phyloP scores from a whole-genome alignment of 2,113 vertebrate species.

The Silurus meridionalis region DNA sequence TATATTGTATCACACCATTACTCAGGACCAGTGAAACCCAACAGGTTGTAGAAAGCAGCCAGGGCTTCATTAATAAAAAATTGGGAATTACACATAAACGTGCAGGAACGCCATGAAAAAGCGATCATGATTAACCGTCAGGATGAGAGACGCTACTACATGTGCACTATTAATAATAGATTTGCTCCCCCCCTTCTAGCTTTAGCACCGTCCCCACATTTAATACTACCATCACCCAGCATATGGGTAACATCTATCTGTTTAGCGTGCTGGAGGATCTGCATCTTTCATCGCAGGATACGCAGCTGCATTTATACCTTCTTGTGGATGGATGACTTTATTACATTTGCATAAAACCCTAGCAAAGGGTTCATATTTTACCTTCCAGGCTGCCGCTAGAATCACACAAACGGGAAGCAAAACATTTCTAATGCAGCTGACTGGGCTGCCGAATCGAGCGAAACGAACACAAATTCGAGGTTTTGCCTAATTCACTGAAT shows the following conservation, averaged over 20 bases:
- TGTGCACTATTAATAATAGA: conserved; percentile 79
- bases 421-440: not conserved
- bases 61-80: not conserved
- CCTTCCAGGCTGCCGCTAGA: not conserved
- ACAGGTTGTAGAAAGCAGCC: not conserved
- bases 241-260: conserved; percentile 57
- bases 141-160: conserved; percentile 71
- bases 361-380: not conserved
- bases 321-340: conserved; percentile 30
- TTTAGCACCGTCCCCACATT: conserved; percentile 41
- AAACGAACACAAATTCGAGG: not conserved
- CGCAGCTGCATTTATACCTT: conserved; percentile 34
- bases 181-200: conserved; percentile 55
- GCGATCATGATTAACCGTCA: conserved; percentile 73
- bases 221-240: conserved; percentile 63
- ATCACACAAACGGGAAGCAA: not conserved
- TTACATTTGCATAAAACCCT: conserved; percentile 44
- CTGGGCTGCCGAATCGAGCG: not conserved
- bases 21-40: not conserved
- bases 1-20: not conserved
- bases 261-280: conserved; percentile 50
- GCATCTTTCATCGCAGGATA: not conserved
- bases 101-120: conserved; percentile 59
- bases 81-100: not conserved
- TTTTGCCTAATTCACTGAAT: not conserved